A percentile compares a stretch with the other conserved stretches of the same genome.
These are phyloP conservation scores for Clarias fuscus DNA, from an alignment of 2,797 vertebrate genomes.

Conservation along the genomic window DNA sequence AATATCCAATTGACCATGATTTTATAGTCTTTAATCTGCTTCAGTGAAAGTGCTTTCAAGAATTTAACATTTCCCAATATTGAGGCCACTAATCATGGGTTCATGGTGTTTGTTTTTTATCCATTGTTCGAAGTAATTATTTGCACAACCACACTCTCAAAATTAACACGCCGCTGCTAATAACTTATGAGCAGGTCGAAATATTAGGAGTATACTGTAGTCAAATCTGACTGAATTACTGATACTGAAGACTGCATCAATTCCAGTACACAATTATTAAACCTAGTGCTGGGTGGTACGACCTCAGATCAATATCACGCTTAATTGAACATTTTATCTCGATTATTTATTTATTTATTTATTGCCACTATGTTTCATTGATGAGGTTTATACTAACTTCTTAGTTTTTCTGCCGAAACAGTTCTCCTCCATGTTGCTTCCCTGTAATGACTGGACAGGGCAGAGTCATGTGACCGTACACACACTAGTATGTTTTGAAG, in stretches of 20 bases:
- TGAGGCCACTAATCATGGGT: conserved; percentile 20
- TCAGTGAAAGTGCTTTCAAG: conserved; percentile 44
- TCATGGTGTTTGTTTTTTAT: not conserved
- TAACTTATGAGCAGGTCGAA: not conserved
- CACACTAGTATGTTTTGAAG: too few relatives aligned
- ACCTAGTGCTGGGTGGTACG: not conserved
- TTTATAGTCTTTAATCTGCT: conserved; percentile 55
- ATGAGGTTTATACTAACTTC: too few relatives aligned
- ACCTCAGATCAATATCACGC: too few relatives aligned
- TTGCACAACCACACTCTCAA: not conserved
- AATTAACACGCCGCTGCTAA: not conserved
- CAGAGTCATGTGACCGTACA: too few relatives aligned
- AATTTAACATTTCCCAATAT: conserved; percentile 18
- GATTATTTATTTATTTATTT: too few relatives aligned
- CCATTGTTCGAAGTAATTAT: not conserved
- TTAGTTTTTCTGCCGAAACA: too few relatives aligned
- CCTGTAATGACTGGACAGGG: too few relatives aligned
- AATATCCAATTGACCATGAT: conserved; percentile 63
- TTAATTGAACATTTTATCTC: too few relatives aligned
- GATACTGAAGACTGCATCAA: not conserved
- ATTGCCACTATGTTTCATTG: too few relatives aligned
- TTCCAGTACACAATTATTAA: not conserved
- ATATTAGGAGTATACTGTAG: not conserved
- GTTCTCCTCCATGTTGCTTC: too few relatives aligned
- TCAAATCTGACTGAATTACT: not conserved